A percentile compares a stretch with the other conserved stretches of the same genome.
These are phyloP conservation scores for Ibycter americanus DNA, from an alignment of 2,797 vertebrate species.

Conservation along the genomic window DNA sequence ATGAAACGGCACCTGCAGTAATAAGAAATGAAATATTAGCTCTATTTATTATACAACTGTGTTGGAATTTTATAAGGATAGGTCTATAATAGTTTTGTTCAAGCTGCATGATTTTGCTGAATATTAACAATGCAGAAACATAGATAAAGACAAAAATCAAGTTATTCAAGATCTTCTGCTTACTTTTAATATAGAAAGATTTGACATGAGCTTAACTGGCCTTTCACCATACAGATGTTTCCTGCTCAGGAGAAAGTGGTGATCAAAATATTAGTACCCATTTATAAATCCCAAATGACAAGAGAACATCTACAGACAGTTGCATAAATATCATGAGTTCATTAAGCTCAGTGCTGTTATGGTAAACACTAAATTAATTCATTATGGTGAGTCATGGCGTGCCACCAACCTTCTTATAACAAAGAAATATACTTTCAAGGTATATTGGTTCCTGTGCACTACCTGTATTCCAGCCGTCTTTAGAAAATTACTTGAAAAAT, in stretches of 20 bases:
- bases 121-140: not conserved
- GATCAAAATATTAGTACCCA: not conserved
- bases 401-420: slow-evolving; percentile 39
- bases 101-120: not conserved
- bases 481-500: slow-evolving; percentile 10
- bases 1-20: not conserved
- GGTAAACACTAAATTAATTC: slow-evolving; percentile 66
- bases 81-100: not conserved
- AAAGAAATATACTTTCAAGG: slow-evolving; percentile 13
- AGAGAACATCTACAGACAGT: slow-evolving; percentile 14
- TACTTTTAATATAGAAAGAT: not conserved
- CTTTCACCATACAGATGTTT: not conserved
- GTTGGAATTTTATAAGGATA: not conserved
- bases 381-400: slow-evolving; percentile 37
- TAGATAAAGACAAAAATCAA: not conserved
- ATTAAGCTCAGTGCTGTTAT: slow-evolving; percentile 64
- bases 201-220: not conserved
- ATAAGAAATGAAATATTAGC: not conserved
- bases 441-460: not conserved
- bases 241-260: not conserved
- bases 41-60: not conserved
- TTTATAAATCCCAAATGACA: slow-evolving; percentile 51
- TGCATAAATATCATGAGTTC: slow-evolving; percentile 53
- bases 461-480: not conserved
- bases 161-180: not conserved